Conservation (phyloP, 2,888 invertebrate species). For the Oxyteleia sp. region DNA sequence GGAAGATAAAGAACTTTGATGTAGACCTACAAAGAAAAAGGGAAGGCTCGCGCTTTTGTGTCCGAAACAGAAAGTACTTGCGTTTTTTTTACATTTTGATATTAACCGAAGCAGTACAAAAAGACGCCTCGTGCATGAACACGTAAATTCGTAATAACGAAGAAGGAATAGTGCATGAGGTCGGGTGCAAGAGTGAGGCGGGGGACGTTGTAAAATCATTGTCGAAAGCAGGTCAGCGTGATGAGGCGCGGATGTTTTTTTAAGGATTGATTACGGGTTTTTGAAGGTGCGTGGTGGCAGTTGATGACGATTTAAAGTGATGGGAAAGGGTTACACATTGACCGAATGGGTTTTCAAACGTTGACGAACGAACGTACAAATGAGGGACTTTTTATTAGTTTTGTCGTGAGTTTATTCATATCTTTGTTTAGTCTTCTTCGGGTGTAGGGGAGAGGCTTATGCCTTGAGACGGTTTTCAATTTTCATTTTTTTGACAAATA, state of each 20-base stretch:
- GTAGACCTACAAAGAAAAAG: conserved; percentile 40
- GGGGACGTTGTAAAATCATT: conserved; percentile 23
- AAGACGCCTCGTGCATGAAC: conserved; percentile 3
- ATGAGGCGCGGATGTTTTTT: background rate
- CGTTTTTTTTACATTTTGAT: conserved; percentile 25
- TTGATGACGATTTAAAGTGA: too few relatives aligned
- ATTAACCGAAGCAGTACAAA: conserved; percentile 33
- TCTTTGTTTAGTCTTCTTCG: too few relatives aligned
- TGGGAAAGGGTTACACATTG: too few relatives aligned
- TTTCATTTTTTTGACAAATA: too few relatives aligned
- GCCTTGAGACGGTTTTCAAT: too few relatives aligned
- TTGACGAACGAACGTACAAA: too few relatives aligned
- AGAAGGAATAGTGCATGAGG: conserved; percentile 17
- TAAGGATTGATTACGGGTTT: too few relatives aligned
- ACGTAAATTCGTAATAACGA: conserved; percentile 38
- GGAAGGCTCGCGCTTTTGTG: conserved; percentile 29
- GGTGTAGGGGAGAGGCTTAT: too few relatives aligned
- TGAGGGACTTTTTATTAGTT: too few relatives aligned
- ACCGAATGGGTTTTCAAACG: too few relatives aligned
- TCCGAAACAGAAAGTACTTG: conserved; percentile 22
- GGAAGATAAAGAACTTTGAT: conserved; percentile 25
- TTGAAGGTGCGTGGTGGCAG: too few relatives aligned
- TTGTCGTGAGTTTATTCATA: too few relatives aligned
- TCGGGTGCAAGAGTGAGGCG: conserved; percentile 15
- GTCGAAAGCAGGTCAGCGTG: conserved; percentile 19